Conservation (phyloP, 1,140 invertebrate species). For the Lordiphosa collinella region DNA sequence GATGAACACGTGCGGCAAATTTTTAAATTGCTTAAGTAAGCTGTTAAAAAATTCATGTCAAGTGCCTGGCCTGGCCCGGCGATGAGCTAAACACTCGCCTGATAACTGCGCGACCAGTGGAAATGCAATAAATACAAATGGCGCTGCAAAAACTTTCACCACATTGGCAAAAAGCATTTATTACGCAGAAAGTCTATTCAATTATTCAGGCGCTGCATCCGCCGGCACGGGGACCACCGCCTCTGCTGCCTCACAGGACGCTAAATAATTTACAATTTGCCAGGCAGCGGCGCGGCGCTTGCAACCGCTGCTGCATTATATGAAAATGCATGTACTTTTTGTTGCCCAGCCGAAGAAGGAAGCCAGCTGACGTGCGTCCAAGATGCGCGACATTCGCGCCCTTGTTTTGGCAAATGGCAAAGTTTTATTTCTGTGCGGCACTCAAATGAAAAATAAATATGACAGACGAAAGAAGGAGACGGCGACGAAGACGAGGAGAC, state of each 20-base stretch:
- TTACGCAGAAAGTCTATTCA: conserved; percentile 72
- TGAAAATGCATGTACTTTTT: conserved; percentile 72
- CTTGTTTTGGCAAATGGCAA: conserved; percentile 77
- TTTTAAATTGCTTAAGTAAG: conserved; percentile 30
- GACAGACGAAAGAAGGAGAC: conserved; percentile 51
- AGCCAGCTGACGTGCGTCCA: conserved; percentile 70
- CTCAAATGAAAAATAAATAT: conserved; percentile 79
- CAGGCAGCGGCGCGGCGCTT: neutral
- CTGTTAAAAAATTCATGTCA: conserved; percentile 43
- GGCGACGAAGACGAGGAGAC: neutral
- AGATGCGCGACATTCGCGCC: conserved; percentile 65
- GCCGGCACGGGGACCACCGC: neutral
- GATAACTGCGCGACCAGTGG: neutral
- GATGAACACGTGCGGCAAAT: conserved; percentile 55
- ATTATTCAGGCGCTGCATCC: conserved; percentile 70
- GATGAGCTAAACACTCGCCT: conserved; percentile 28
- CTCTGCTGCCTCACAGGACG: conserved; percentile 45
- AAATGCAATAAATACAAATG: conserved; percentile 47
- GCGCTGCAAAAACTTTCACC: conserved; percentile 53
- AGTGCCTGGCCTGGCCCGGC: conserved; percentile 32
- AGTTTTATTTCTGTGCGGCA: conserved; percentile 72
- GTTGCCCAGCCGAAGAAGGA: conserved; percentile 21
- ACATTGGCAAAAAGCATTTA: conserved; percentile 73
- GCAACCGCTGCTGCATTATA: conserved; percentile 46
- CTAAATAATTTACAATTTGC: conserved; percentile 73